These are phyloP conservation scores for Sipunculus nudus DNA, from an alignment of 2,888 invertebrate species.

Conservation along the genomic window DNA sequence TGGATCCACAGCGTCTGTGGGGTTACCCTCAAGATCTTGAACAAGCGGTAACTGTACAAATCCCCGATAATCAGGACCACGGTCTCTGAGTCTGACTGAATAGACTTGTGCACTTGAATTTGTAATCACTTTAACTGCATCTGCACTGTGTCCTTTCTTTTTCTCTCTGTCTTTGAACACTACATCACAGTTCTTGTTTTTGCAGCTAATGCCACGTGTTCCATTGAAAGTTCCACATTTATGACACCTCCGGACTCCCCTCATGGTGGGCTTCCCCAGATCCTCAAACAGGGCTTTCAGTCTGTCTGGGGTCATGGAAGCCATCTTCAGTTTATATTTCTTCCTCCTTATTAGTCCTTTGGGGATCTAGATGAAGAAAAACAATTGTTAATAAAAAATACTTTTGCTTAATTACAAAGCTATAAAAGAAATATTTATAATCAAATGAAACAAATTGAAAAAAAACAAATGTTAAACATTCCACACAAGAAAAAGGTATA, in stretches of 20 bases:
- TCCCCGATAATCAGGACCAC: slow-evolving; percentile 77
- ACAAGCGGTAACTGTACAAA: slow-evolving; percentile 74
- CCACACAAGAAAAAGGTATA: too few relatives aligned
- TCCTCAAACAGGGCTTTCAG: slow-evolving; percentile 68
- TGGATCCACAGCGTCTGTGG: slow-evolving; percentile 55
- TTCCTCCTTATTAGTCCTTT: too few relatives aligned
- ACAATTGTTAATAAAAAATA: too few relatives aligned
- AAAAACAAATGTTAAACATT: too few relatives aligned
- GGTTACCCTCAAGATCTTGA: slow-evolving; percentile 62
- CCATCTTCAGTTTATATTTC: too few relatives aligned
- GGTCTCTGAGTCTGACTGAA: slow-evolving; percentile 77
- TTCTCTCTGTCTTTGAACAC: slow-evolving; percentile 73
- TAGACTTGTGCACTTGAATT: slow-evolving; percentile 71
- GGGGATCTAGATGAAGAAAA: too few relatives aligned
- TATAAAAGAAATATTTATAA: too few relatives aligned
- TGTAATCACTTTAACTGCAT: slow-evolving; percentile 76
- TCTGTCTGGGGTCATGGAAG: slow-evolving; percentile 46
- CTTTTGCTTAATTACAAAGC: too few relatives aligned
- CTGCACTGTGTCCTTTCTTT: slow-evolving; percentile 70
- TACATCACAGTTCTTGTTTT: slow-evolving; percentile 77
- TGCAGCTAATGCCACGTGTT: slow-evolving; percentile 78
- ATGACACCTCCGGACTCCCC: slow-evolving; percentile 79
- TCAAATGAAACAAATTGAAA: too few relatives aligned
- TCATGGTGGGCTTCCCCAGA: slow-evolving; percentile 74
- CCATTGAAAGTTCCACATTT: slow-evolving; percentile 82